Evolutionary conservation across 2,888 invertebrate species (phyloP).

Genomic region (Galerucella nymphaeae): DNA sequence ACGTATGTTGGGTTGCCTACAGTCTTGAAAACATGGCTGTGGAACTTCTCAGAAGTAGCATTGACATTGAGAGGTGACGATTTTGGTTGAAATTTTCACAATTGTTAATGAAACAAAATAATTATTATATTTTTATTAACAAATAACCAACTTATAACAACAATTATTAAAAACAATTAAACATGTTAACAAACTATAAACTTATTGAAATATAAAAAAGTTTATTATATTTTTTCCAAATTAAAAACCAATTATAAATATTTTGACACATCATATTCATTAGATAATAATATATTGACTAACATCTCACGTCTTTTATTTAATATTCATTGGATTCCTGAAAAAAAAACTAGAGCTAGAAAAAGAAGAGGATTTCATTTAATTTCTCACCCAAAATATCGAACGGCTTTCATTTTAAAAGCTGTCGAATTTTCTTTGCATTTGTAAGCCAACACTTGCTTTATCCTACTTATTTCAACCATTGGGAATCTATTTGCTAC

Average conservation of each 20-base stretch:
- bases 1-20: too few relatives aligned
- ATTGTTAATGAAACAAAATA: neutral
- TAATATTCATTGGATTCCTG: slow-evolving; percentile 25
- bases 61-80: neutral
- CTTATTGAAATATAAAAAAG: neutral
- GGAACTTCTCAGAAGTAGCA: too few relatives aligned
- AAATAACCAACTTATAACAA: slow-evolving; percentile 10
- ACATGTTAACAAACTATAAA: slow-evolving; percentile 2
- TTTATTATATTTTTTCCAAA: slow-evolving; percentile 15
- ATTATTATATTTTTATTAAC: neutral
- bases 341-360: too few relatives aligned
- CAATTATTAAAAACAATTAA: neutral
- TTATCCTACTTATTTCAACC: slow-evolving; percentile 80
- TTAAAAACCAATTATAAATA: slow-evolving; percentile 28
- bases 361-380: too few relatives aligned
- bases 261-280: slow-evolving; percentile 38
- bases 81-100: neutral
- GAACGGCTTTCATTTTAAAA: slow-evolving; percentile 78
- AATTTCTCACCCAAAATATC: slow-evolving; percentile 69
- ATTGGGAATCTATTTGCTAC: slow-evolving; percentile 79
- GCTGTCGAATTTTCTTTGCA: slow-evolving; percentile 83
- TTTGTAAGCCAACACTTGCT: slow-evolving; percentile 81
- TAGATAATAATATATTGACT: slow-evolving; percentile 9
- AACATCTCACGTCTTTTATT: slow-evolving; percentile 13
- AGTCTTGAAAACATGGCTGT: too few relatives aligned